Evolutionary conservation across 2,888 invertebrate genomes (phyloP).

Genomic region (Tetragonula carbonaria): DNA sequence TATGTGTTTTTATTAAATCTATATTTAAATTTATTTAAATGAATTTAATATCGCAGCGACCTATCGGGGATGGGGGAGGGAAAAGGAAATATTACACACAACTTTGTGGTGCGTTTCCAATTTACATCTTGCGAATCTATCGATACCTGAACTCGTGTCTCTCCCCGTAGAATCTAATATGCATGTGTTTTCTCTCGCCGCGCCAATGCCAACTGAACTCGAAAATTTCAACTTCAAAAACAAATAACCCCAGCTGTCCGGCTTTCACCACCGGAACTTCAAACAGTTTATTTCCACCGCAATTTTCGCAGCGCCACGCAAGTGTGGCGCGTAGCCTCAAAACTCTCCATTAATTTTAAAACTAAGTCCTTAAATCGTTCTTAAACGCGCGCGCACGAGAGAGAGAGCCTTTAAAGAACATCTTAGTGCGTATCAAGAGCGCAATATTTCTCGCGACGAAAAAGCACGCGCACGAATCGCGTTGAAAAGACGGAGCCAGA

Average conservation of each 20-base stretch:
- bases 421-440: constrained; percentile 5
- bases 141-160: not conserved
- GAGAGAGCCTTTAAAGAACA: not conserved
- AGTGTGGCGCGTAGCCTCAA: not conserved
- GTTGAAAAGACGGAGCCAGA: not conserved
- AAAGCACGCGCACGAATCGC: not conserved
- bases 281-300: not conserved
- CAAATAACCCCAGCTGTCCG: not conserved
- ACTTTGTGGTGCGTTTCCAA: no score
- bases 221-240: not conserved
- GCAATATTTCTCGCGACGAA: constrained; percentile 21
- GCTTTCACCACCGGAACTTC: not conserved
- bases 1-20: no score
- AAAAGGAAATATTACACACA: no score
- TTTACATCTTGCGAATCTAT: no score
- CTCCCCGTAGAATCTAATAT: not conserved
- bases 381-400: not conserved
- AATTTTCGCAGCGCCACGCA: not conserved
- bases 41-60: no score
- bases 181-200: not conserved
- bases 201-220: not conserved
- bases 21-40: no score
- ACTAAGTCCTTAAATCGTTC: not conserved
- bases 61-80: no score
- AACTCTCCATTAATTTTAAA: constrained; percentile 23